Evolutionary conservation across 2,797 vertebrate species (phyloP), one percentile per base, ranked within the genome.

Genomic region (Enteromius radiatus): DNA sequence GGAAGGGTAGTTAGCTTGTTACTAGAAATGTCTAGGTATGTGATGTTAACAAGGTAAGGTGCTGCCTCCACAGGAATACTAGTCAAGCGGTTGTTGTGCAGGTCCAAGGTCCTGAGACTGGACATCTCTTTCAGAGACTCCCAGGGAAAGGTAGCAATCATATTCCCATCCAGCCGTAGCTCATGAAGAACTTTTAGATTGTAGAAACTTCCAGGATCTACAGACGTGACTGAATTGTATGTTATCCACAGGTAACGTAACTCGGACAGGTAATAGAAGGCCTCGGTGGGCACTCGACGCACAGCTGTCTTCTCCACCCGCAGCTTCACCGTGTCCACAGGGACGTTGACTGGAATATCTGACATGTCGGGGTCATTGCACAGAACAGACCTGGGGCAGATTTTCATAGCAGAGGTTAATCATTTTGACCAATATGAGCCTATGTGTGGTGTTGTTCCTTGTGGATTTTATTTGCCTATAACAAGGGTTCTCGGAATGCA

Each of bases 301-400:
- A 97, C 90, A 0, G 92, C 95, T 0, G 98, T 99, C 92, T 97
- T 99, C 94, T 99, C 98, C 84, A 99, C 92, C 0, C 96, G 96
- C 49, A 99, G 96, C 88, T 98, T 99, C 65, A 94, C 87, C 0
- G 96, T 97, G 81, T 99, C 97, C 92, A 97, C 92, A 0, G 98
- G 98, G 80, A 99, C 91, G 31, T 98, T 98, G 8, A 95, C 91
- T 0, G 98, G 98, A 61, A 99, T 94, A 69, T 98, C 96, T 0
- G 96, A 96, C 96, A 98, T 98, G 89, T 99, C 98, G 33, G 96
- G 96, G 87, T 99, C 96, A 65, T 97, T 97, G 89, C 98, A 99
- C 33, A 99, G 91, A 52, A 99, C 96, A 61, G 92, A 96, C 90
- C 97, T 99, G 91, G 10, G 12, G 23, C 80, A 86, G 15, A 45